Evolutionary conservation across 2,888 invertebrate genomes (phyloP).

Genomic region (Leucoma salicis): DNA sequence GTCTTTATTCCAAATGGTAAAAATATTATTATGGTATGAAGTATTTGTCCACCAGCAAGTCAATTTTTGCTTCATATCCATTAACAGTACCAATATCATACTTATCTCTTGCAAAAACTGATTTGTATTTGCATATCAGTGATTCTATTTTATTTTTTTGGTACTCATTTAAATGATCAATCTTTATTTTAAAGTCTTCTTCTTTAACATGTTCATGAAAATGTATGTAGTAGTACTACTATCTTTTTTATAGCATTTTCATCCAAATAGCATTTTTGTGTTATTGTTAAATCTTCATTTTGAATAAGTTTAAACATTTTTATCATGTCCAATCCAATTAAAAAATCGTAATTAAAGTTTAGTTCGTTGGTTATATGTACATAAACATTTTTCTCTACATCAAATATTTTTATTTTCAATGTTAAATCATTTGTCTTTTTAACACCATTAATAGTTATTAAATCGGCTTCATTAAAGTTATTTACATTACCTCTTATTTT

Average conservation of each 20-base stretch:
- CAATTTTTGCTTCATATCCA: constrained; percentile 1
- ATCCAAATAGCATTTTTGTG: background rate
- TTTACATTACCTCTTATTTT: background rate
- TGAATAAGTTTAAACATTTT: constrained; percentile 7
- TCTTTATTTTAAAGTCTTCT: background rate
- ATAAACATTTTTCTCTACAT: constrained; percentile 16
- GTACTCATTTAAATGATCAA: background rate
- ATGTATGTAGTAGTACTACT: background rate
- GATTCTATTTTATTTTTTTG: constrained; percentile 1
- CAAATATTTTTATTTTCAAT: constrained; percentile 2
- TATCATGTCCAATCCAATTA: constrained; percentile 12
- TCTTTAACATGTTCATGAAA: constrained; percentile 1
- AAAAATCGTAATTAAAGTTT: constrained; percentile 9
- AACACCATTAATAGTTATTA: background rate
- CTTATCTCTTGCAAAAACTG: constrained; percentile 3
- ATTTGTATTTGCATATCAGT: background rate
- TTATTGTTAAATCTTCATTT: constrained; percentile 1
- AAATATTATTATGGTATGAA: constrained; percentile 35
- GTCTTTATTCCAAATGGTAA: constrained; percentile 41
- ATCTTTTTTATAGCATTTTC: background rate
- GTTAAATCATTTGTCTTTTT: too few species aligned
- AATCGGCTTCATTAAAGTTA: background rate
- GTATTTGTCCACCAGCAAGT: constrained; percentile 1
- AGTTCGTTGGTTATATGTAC: background rate
- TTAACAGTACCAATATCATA: constrained; percentile 1